Base-by-base conservation (phyloP, 2,888 invertebrate species). In the Athalia circularis region DNA sequence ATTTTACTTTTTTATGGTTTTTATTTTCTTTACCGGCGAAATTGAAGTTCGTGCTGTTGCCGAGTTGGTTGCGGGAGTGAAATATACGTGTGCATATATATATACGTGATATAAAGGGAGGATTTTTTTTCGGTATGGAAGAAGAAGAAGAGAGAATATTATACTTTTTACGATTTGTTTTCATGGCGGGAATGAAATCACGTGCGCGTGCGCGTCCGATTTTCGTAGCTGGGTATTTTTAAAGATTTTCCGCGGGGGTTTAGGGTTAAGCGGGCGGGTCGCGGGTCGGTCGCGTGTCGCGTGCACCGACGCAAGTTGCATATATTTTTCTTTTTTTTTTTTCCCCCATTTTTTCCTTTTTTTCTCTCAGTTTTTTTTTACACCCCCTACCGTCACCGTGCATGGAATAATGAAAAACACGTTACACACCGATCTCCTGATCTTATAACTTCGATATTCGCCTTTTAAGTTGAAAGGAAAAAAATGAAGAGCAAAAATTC, bases 211-310 rank as follows among this genome's bases (percentile, higher is more conserved):
- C 87, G 86, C 86, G 83, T 75, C 75, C 50, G 62, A 52, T 87
- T 87, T 87, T 87, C 87, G 84, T 86, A 85, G 84, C 84, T 85
- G 84, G 84, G 87, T 86, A 87, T 87, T 87, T 87, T 87, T 87
- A 87, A 87, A 87, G 87, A 87, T 87, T 87, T 87, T 87, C 87
- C 87, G 68, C 65, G 77, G 68, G 78, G 80, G 80, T 82, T 81
- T 81, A 81, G 82, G 80, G 80, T 82, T 82, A 80, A 82, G 80
- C 82, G 83, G 83, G 83, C 81, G 83, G 83, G 83, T 83, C 83
- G 80, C 82, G 83, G 83, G 83, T 81, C 83, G 83, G 83, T 83
- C 83, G 80, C 80, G 79, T 81, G 80, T 82, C 75, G 75, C 75
- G 75, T 75, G 75, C 75, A 75, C 52, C 61, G 54, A 50, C 62